Conservation (phyloP, 2,797 vertebrate species). For the Moxostoma hubbsi region DNA sequence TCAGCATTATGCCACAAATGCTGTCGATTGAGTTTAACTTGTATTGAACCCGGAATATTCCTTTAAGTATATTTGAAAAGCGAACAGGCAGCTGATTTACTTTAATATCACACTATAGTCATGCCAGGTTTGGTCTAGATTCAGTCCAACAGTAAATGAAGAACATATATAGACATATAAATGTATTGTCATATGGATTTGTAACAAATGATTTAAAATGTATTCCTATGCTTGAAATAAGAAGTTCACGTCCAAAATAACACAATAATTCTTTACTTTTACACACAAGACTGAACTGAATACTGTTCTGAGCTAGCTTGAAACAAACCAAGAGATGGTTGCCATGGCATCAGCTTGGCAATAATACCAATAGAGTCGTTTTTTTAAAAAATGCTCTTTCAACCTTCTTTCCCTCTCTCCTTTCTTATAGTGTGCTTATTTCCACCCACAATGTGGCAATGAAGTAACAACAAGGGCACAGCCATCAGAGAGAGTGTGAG, state of each 20-base stretch:
- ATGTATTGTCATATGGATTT: no score
- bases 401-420: not conserved
- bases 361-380: constrained; percentile 50
- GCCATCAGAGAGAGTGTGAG: constrained; percentile 22
- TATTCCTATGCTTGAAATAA: no score
- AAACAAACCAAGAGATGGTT: constrained; percentile 37
- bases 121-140: no score
- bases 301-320: not conserved
- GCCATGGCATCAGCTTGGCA: constrained; percentile 46
- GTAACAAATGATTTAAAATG: no score
- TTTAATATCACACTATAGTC: no score
- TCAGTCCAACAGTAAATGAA: no score
- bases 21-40: no score
- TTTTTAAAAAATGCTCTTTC: constrained; percentile 4
- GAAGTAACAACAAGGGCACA: constrained; percentile 35
- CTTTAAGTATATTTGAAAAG: not conserved
- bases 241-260: not conserved
- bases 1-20: no score
- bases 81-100: not conserved
- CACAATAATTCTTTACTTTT: not conserved
- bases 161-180: no score
- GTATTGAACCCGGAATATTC: no score
- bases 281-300: not conserved
- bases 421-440: not conserved
- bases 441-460: constrained; percentile 31